A percentile compares a stretch with the other conserved stretches of the same genome.
Conservation (phyloP, 2,113 vertebrate species). For the Columbina picui region DNA sequence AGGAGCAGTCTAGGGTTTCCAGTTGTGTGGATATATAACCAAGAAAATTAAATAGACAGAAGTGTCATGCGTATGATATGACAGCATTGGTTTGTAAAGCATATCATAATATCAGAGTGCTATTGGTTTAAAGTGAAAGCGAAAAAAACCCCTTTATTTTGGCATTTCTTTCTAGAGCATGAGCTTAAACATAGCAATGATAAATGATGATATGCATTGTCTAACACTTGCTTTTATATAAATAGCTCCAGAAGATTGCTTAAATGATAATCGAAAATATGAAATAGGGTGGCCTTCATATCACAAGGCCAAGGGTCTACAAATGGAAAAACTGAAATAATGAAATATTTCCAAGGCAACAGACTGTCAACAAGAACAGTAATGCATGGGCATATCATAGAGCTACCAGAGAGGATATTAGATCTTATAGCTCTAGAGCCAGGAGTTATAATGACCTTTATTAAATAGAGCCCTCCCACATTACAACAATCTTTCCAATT, state of each 20-base stretch:
- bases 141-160: conserved; percentile 14
- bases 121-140: conserved; percentile 67
- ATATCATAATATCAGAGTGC: conserved; percentile 5
- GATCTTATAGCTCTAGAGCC: conserved; percentile 74
- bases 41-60: conserved; percentile 66
- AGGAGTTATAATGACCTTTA: conserved; percentile 80
- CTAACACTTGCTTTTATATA: conserved; percentile 83
- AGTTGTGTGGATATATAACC: conserved; percentile 18
- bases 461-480: conserved; percentile 77
- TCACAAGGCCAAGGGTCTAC: conserved; percentile 86
- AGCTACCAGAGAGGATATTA: conserved; percentile 81
- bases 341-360: conserved; percentile 89
- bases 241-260: conserved; percentile 84
- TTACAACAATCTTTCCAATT: conserved; percentile 71
- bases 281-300: conserved; percentile 85
- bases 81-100: conserved; percentile 65
- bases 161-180: conserved; percentile 66
- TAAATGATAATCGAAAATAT: conserved; percentile 88
- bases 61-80: conserved; percentile 48
- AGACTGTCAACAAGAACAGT: conserved; percentile 84
- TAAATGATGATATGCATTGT: conserved; percentile 83
- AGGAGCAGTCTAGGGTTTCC: background rate
- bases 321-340: conserved; percentile 88
- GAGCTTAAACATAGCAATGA: conserved; percentile 76
- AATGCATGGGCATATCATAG: conserved; percentile 84